Evolutionary conservation across 2,797 vertebrate genomes (phyloP).

Genomic region (Sebastes oblongus): DNA sequence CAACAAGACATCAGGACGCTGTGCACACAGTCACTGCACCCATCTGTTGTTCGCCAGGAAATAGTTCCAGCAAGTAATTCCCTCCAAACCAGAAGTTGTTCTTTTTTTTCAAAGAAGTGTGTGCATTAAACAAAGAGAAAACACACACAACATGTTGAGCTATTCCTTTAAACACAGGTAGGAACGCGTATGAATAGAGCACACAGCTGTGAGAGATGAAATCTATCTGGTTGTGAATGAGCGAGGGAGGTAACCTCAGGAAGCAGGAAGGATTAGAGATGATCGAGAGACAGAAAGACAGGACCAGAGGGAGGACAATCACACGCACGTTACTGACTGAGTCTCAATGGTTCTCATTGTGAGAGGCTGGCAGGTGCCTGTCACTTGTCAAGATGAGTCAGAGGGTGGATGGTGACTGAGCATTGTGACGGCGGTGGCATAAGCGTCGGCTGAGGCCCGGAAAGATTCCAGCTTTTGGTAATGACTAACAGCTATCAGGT

Average conservation of each 20-base stretch:
- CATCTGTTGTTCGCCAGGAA: neutral
- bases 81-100: neutral
- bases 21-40: neutral
- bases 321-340: constrained; percentile 40
- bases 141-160: neutral
- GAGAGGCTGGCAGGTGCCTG: constrained; percentile 63
- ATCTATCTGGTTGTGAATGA: constrained; percentile 3
- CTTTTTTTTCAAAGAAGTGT: neutral
- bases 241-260: neutral
- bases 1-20: too few species aligned
- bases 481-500: constrained; percentile 59
- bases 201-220: constrained; percentile 7
- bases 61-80: neutral
- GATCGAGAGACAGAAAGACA: constrained; percentile 35
- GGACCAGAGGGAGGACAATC: constrained; percentile 45
- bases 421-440: constrained; percentile 19
- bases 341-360: constrained; percentile 61
- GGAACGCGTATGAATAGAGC: neutral
- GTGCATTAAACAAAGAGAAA: neutral
- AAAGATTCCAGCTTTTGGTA: constrained; percentile 44
- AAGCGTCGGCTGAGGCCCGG: constrained; percentile 17
- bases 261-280: constrained; percentile 21
- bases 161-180: constrained; percentile 13
- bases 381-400: constrained; percentile 69
- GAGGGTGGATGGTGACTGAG: constrained; percentile 43